Base-by-base conservation (phyloP, 2,797 vertebrate species). In the Heterohyrax brucei region DNA sequence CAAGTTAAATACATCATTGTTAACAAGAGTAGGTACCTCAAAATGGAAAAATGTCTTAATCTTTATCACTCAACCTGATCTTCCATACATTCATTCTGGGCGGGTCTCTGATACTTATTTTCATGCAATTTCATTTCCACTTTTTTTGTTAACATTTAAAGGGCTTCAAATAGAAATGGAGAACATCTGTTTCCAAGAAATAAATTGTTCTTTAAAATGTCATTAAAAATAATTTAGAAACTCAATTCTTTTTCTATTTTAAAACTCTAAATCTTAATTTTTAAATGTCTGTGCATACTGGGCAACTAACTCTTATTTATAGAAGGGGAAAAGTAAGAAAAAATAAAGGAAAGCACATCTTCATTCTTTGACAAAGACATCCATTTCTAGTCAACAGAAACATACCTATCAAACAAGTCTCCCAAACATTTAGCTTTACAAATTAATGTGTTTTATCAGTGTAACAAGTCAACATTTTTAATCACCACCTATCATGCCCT, bases 131-230 rank as follows among this genome's bases (percentile, higher is more conserved):
- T 92, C 66, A 83, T 90, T 93, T 95, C 76, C 16, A 89, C 70
- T 26, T 91, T 91, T 94, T 93, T 91, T 72, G 77, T 85, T 96
- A 95, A 92, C 89, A 96, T 95, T 93, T 95, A 95, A 95, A 95
- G 39, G 66, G 56, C 59, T 94, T 79, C 44, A 95, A 97, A 96
- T 93, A 96, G 96, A 97, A 98, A 94, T 78, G 10, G 30, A 81
- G 79, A 97, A 97, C 96, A 97, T 96, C 89, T 96, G 92, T 86
- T 96, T 94, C 62, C 70, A 97, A 96, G 87, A 95, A 97, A 95
- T 92, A 95, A 93, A 92, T 93, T 95, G 64, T 95, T 96, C 89
- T 91, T 96, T 95, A 95, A 96, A 96, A 95, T 96, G 93, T 89
- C 96, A 96, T 89, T n/a, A 96, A 95, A 56, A 96, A 92, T 93